Base-by-base conservation (phyloP, 2,888 invertebrate species). In the Meteorus colon region DNA sequence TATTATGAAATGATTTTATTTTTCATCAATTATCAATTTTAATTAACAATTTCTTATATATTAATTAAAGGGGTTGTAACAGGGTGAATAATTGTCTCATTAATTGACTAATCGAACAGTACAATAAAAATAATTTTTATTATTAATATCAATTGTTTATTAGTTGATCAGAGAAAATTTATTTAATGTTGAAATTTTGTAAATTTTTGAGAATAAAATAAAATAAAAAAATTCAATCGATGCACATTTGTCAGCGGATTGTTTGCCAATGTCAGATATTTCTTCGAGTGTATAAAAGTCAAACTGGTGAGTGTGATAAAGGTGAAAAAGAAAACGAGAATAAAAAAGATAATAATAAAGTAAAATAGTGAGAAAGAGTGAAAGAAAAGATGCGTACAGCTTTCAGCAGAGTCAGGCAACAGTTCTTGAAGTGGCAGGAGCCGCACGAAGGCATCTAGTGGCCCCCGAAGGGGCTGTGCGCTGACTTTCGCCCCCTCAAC, bases 381-480 rank as follows among this genome's bases (percentile, higher is more conserved):
- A 77, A 77, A 75, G 82, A 79, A 79, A 82, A 84, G 81, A 78
- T 69, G 77, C 66, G 77, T 84, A 84, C 84, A 86, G 86, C 84
- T 87, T 87, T 87, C 85, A 86, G 86, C 85, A 81, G 84, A 86
- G 84, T 87, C 86, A 41, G 87, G 86, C 87, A 86, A 85, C 86
- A 85, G 86, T 87, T 85, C 82, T 80, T 82, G 83, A 86, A 85
- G 86, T 85, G 85, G 84, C 82, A 78, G 83, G 85, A 81, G 81
- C 82, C 82, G 86, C 87, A 86, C 86, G 87, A 83, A 85, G 84
- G 81, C 82, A 79, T 84, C 85, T 86, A 87, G 87, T 87, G 86
- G 87, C 86, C 88, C 88, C 88, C 88, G 85, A 79, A 87, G 88
- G 88, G 84, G 88, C 87, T 87, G 86, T 88, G 86, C 86, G 81